phyloP scores from a whole-genome alignment of 2,888 invertebrate species.

The Drosophila mayaguana region DNA sequence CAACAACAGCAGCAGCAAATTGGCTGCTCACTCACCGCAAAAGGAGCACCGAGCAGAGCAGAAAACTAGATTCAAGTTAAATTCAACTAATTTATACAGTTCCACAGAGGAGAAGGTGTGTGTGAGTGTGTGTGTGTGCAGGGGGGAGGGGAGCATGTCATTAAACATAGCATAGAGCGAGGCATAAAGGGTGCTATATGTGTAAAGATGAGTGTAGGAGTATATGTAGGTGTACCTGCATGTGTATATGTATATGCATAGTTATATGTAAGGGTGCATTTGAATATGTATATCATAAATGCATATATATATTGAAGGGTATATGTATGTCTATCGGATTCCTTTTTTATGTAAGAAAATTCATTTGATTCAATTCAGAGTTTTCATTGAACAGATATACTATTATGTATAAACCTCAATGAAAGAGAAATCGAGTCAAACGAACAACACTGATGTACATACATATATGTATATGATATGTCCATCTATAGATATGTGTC shows the following conservation, averaged over 20 bases:
- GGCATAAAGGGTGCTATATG: background rate
- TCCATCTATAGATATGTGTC: no score
- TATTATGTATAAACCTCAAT: no score
- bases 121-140: no score
- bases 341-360: no score
- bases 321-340: no score
- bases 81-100: conserved; percentile 32
- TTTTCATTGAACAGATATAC: no score
- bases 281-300: background rate
- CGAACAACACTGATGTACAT: no score
- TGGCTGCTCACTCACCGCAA: background rate
- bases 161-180: conserved; percentile 1
- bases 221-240: background rate
- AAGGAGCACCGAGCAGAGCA: background rate
- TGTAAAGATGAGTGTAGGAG: background rate
- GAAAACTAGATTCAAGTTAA: conserved; percentile 14
- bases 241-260: background rate
- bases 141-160: conserved; percentile 6
- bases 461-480: no score
- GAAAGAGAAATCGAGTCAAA: no score
- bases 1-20: conserved; percentile 6
- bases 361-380: no score
- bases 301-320: no score
- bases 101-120: background rate
- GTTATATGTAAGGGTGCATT: no score